Base-by-base conservation (phyloP, 2,113 vertebrate species). In the Hepsetus odoe region DNA sequence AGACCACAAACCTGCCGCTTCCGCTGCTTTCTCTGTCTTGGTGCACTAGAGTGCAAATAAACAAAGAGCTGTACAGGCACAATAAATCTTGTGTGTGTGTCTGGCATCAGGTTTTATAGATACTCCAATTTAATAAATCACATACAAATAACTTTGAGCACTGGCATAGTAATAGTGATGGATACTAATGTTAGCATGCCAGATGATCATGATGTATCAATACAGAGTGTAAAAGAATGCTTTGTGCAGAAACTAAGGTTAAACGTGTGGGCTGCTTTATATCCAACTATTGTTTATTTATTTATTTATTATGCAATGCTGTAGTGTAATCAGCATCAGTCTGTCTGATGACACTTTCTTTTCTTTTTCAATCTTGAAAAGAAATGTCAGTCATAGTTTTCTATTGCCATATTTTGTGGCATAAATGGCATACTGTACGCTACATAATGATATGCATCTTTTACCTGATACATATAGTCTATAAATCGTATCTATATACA, bases 21-120 rank as follows among this genome's bases (percentile, higher is more conserved):
- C 18, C 35, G 6, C 61, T n/a, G 5, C 61, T 32, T 20, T 13
- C 59, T 62, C 30, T 38, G 10, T 16, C 61, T 65, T n/a, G n/a
- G 5, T 33, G 30, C 33, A 4, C 33, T 65, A 38, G 16, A 38
- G 16, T 38, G 32, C 61, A n/a, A 38, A 65, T 38, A 35, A 65
- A 35, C 61, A 26, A 38, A 35, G 33, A 65, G 33, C 33, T 65
- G 35, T 65, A 65, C 38, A 10, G 32, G 8, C 61, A 22, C 32
- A 65, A 20, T 65, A 38, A 65, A 38, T 65, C 61, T 62, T 62
- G 59, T 3, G 13, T 65, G 61, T 22, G 61, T 65, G 61, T 1
- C 33, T 33, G 12, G 32, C 18, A 20, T 38, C 32, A 18, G 59
- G 16, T 62, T 62, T 62, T 62, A 62, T 62, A 62, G 59, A 62